Evolutionary conservation across 2,797 vertebrate genomes (phyloP).

Genomic region (Gallinago nigripennis): DNA sequence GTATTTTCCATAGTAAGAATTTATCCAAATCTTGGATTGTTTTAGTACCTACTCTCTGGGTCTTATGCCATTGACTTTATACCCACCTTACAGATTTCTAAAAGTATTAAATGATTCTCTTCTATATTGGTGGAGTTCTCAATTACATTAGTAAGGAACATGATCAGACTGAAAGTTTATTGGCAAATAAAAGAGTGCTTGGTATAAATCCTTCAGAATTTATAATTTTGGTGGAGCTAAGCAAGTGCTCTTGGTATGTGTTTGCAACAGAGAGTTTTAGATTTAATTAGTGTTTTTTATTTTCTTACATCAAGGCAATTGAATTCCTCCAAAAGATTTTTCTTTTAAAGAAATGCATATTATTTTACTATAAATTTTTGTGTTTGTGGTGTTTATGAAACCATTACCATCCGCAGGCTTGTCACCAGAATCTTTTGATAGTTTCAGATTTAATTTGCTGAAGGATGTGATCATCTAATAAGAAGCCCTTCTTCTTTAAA

Average conservation of each 20-base stretch:
- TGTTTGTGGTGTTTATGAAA: neutral
- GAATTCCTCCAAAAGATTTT: neutral
- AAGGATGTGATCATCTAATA: neutral
- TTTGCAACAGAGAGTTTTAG: neutral
- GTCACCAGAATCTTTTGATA: neutral
- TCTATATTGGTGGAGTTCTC: neutral
- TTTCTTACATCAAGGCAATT: neutral
- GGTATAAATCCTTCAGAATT: neutral
- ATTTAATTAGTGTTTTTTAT: neutral
- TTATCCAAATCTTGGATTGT: accelerated
- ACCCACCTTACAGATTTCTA: neutral
- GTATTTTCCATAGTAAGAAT: neutral
- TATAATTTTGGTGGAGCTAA: neutral
- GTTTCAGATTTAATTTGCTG: neutral
- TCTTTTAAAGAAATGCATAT: neutral
- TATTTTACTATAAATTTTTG: neutral
- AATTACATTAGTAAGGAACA: neutral
- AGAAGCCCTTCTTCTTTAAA: neutral
- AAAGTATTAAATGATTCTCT: neutral
- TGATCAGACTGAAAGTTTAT: neutral
- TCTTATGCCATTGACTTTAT: neutral
- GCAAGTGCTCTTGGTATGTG: neutral
- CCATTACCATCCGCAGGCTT: neutral
- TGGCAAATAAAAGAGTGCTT: neutral
- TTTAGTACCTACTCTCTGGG: neutral